A percentile compares a stretch with the other conserved stretches of the same genome.
Conservation (phyloP, 2,113 vertebrate species). For the Centrocercus urophasianus region DNA sequence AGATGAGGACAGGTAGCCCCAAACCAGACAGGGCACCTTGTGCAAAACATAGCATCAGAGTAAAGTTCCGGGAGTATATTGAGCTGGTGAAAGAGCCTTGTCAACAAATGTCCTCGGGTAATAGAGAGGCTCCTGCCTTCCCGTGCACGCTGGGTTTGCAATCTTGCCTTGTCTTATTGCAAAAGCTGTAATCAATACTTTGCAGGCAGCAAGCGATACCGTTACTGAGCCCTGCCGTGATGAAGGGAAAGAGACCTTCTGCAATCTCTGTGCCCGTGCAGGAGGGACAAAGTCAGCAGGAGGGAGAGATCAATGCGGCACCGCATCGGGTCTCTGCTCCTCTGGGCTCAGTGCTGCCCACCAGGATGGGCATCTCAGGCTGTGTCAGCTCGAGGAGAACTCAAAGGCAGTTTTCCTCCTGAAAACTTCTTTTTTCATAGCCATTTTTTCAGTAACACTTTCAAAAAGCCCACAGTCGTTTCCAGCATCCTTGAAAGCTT, state of each 20-base stretch:
- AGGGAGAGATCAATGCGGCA: background rate
- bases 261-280: fast-evolving
- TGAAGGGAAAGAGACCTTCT: background rate
- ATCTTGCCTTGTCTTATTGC: background rate
- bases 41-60: background rate
- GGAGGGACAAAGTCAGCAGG: background rate
- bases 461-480: background rate
- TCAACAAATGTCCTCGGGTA: fast-evolving
- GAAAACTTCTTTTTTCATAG: background rate
- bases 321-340: background rate
- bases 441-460: background rate
- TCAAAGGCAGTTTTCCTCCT: background rate
- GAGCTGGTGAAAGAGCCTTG: background rate
- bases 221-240: background rate
- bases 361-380: background rate
- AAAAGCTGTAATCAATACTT: background rate
- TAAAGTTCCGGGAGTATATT: fast-evolving
- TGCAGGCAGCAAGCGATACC: background rate
- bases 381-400: background rate
- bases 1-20: background rate
- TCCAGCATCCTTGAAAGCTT: background rate
- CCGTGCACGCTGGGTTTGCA: background rate
- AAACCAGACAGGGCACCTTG: background rate
- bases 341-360: background rate
- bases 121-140: background rate